Evolutionary conservation across 2,797 vertebrate genomes (phyloP).

Genomic region (Lacerta viridis): DNA sequence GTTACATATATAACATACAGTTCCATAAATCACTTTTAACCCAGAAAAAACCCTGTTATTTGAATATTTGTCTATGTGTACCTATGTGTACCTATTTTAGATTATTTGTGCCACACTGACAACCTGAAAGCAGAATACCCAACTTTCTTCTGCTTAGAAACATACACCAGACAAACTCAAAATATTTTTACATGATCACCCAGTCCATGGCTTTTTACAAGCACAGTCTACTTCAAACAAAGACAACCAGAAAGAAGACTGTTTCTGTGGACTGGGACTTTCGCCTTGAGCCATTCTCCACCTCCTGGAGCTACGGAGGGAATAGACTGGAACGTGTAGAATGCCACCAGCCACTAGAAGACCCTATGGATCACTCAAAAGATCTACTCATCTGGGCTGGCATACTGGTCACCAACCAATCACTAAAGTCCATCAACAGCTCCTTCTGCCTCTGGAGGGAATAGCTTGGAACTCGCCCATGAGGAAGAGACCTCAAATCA

Average conservation of each 20-base stretch:
- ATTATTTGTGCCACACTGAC: neutral
- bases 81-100: neutral
- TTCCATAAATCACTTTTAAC: neutral
- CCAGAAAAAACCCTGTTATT: neutral
- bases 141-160: neutral
- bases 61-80: neutral
- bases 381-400: neutral
- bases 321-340: neutral
- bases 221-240: neutral
- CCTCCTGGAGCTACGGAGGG: neutral
- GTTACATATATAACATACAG: too few relatives aligned
- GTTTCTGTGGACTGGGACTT: neutral
- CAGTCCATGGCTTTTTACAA: neutral
- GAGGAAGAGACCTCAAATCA: neutral
- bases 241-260: neutral
- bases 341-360: neutral
- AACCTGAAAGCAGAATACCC: neutral
- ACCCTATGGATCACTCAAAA: neutral
- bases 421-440: neutral
- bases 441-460: neutral
- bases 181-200: neutral
- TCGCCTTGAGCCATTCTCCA: neutral
- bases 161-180: neutral
- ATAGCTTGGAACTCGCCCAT: neutral
- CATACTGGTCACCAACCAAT: neutral